Base-by-base conservation (phyloP, 2,888 invertebrate genomes). In the Lomographa bimaculata region DNA sequence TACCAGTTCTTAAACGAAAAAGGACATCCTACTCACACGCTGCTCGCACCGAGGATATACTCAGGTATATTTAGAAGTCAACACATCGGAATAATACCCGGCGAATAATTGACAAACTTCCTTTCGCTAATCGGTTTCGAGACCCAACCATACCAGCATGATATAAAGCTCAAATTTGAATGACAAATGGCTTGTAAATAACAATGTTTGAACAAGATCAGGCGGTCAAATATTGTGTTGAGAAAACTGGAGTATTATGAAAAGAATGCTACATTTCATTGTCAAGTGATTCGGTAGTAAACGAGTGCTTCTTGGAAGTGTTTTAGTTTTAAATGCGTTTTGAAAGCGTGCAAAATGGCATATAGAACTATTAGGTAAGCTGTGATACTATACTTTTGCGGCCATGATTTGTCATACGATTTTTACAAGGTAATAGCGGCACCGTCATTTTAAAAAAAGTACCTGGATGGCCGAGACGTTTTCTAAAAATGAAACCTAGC, bases 41-140 rank as follows among this genome's bases (percentile, higher is more conserved):
- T n/a, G n/a, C n/a, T n/a, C n/a, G n/a, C n/a, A n/a, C n/a, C n/a
- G 30, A 38, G 37, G 14, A 27, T 24, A 25, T 7, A 5, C 7
- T 25, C 40, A 47, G 24, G 36, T 54, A 41, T 45, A 38, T 47
- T 38, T 41, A 50, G 39, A 23, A 40, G 17, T 46, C 27, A 11
- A 14, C 24, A 7, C 37, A 23, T 16, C 28, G 41, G 43, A 41
- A 42, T 42, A 40, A 27, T 25, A 35, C 45, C 26, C 25, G 11
- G 24, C 33, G 35, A 36, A 42, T 42, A 46, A 48, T 38, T 37
- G 46, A 32, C 44, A 40, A 43, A 50, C 50, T 39, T 54, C 44
- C 46, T 46, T 42, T 26, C 41, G 10, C 17, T 17, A 10, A 18
- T 5, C 21, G 7, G 9, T 10, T 7, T 10, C 7, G 27, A 37